phyloP scores from a whole-genome alignment of 2,113 vertebrate genomes.

The Miniopterus natalensis region DNA sequence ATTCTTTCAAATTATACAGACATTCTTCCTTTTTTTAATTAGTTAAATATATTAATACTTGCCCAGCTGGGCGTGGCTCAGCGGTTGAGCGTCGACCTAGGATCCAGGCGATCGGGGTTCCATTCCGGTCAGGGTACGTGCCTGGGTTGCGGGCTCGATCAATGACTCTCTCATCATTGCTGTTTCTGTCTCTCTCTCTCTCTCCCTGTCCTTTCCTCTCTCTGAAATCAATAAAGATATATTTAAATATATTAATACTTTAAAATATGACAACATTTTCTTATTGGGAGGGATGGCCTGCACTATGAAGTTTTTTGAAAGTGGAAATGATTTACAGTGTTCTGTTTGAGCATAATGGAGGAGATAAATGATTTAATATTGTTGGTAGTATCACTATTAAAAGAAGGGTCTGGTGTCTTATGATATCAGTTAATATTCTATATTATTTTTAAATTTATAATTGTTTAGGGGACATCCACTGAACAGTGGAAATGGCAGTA shows the following conservation, averaged over 20 bases:
- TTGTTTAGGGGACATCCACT: background rate
- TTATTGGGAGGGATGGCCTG: background rate
- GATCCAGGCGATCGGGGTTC: too few species aligned
- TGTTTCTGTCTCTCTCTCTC: too few species aligned
- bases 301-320: background rate
- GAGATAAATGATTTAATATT: background rate
- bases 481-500: background rate
- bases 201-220: too few species aligned
- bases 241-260: background rate
- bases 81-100: too few species aligned
- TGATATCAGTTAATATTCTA: background rate
- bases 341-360: background rate
- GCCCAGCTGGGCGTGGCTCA: too few species aligned
- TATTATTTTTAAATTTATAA: background rate
- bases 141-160: too few species aligned
- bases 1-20: background rate
- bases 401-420: background rate
- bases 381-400: background rate
- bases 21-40: background rate
- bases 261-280: background rate
- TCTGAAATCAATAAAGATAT: too few species aligned
- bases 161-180: too few species aligned
- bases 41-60: background rate
- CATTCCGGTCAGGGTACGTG: too few species aligned
- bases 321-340: background rate